Evolutionary conservation across 2,113 vertebrate species (phyloP).

Genomic region (Aegotheles bennettii): DNA sequence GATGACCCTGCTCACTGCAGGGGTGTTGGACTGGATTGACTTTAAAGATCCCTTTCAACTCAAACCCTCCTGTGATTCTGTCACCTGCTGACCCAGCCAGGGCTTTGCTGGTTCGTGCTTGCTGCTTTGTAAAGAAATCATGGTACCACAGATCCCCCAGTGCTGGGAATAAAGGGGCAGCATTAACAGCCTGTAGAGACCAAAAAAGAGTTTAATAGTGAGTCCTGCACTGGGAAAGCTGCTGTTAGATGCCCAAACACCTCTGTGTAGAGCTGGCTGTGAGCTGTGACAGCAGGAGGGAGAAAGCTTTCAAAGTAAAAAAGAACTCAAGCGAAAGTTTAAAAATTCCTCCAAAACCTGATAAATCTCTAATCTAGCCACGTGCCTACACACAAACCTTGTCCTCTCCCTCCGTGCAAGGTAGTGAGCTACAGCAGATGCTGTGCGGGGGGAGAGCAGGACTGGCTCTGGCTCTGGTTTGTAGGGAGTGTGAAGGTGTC

Average conservation of each 20-base stretch:
- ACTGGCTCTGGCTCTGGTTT: neutral
- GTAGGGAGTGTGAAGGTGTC: neutral
- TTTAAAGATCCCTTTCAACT: no score
- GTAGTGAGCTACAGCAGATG: neutral
- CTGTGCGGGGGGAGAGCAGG: neutral
- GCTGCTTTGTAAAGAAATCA: neutral
- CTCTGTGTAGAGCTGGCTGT: neutral
- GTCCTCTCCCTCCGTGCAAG: neutral
- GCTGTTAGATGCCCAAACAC: neutral
- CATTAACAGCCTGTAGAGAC: neutral
- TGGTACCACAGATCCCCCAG: fast-evolving
- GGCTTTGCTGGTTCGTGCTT: neutral
- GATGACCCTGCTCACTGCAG: no score
- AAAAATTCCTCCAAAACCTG: neutral
- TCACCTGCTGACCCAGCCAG: neutral
- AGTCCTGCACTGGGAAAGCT: neutral
- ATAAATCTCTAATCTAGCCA: neutral
- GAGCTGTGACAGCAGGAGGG: neutral
- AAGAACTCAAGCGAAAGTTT: neutral
- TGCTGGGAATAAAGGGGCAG: no score
- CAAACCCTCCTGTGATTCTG: no score
- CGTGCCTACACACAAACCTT: fast-evolving
- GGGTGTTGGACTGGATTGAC: no score
- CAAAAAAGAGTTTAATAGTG: neutral
- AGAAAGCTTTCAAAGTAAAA: neutral